Percentiles rank a stretch among this genome's conserved stretches.
phyloP scores from a whole-genome alignment of 2,888 invertebrate genomes.

The Philopedon plagiatum region DNA sequence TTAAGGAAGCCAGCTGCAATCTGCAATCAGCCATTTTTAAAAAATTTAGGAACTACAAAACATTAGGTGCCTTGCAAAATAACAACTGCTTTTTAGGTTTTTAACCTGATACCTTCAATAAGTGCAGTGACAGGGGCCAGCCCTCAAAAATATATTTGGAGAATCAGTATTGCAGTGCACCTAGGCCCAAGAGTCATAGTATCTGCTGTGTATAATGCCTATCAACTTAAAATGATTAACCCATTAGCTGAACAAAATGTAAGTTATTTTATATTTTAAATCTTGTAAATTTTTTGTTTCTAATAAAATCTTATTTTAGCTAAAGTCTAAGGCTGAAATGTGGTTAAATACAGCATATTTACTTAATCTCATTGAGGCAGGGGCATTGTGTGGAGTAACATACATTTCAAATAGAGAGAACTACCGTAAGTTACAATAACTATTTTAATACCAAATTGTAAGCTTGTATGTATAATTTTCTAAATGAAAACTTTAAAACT shows the following conservation, averaged over 20 bases:
- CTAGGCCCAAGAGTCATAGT: slow-evolving; percentile 92
- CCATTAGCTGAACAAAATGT: slow-evolving; percentile 73
- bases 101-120: slow-evolving; percentile 95
- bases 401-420: slow-evolving; percentile 96
- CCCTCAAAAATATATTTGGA: slow-evolving; percentile 94
- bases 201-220: slow-evolving; percentile 88
- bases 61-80: no score
- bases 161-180: slow-evolving; percentile 92
- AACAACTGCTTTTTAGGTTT: slow-evolving; percentile 82
- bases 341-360: slow-evolving; percentile 83
- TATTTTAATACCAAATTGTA: no score
- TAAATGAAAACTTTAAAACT: no score
- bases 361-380: slow-evolving; percentile 88
- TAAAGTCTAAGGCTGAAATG: slow-evolving; percentile 72
- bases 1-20: no score
- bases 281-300: slow-evolving; percentile 5
- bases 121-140: slow-evolving; percentile 96
- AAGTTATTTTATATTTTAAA: slow-evolving; percentile 44
- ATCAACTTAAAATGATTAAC: slow-evolving; percentile 80
- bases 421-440: slow-evolving; percentile 84
- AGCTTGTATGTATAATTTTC: no score
- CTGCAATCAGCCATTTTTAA: no score
- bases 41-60: no score
- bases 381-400: slow-evolving; percentile 90
- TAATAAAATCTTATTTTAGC: slow-evolving; percentile 65